These are phyloP conservation scores for Sebastes iracundus DNA, from an alignment of 2,797 vertebrate genomes.

Conservation along the genomic window DNA sequence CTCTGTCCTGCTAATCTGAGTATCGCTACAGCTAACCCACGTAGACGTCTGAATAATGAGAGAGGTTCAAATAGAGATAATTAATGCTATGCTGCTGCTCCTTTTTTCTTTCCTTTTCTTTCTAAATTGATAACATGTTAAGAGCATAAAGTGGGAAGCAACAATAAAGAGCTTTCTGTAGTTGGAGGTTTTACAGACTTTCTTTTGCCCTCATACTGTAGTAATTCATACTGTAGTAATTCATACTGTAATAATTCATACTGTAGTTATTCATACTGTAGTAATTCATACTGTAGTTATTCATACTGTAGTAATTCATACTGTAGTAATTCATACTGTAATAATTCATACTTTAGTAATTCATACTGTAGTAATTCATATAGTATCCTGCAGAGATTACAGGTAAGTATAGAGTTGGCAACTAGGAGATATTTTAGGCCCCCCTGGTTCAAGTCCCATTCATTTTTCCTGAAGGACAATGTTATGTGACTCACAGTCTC, in stretches of 20 bases:
- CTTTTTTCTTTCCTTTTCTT: slow-evolving; percentile 27
- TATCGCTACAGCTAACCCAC: slow-evolving; percentile 11
- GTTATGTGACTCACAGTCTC: background rate
- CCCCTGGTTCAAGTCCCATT: background rate
- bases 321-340: too few relatives aligned
- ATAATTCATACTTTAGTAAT: too few relatives aligned
- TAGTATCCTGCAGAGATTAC: background rate
- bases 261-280: too few relatives aligned
- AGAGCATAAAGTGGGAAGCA: slow-evolving; percentile 32
- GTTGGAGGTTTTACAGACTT: background rate
- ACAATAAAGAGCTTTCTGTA: slow-evolving; percentile 62
- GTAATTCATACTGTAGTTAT: too few relatives aligned
- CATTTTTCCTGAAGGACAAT: background rate
- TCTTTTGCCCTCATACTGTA: background rate
- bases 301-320: too few relatives aligned
- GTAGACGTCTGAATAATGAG: background rate
- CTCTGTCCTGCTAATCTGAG: slow-evolving; percentile 33
- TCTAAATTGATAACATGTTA: slow-evolving; percentile 24
- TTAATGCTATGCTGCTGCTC: slow-evolving; percentile 7
- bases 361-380: background rate
- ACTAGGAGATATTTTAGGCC: background rate
- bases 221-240: too few relatives aligned
- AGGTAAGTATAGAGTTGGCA: background rate
- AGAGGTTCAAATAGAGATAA: background rate
- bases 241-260: too few relatives aligned